Base-by-base conservation (phyloP, 2,888 invertebrate genomes). In the Labia minor region DNA sequence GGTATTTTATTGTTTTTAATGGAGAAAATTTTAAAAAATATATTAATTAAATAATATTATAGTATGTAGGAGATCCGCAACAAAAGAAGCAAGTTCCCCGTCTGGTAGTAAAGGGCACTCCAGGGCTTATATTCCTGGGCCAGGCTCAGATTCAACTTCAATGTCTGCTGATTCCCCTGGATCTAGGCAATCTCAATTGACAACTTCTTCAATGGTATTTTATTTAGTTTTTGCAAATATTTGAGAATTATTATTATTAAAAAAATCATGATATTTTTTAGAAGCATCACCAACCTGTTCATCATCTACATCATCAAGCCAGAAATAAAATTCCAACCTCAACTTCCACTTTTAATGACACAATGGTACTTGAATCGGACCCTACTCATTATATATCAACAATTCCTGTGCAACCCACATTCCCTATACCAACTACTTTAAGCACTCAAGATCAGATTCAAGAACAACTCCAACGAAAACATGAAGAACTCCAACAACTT, bases 401-500 rank as follows among this genome's bases (percentile, higher is more conserved):
- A 16, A 83, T 84, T 69, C 83, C 84, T 21, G 77, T 85, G 69
- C 85, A 83, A 70, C 81, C 83, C 1, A 78, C 84, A 10, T 79
- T 83, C 14, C 26, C 63, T 49, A 16, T 61, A 8, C 20, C 64
- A 19, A 14, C 26, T 14, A 21, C 20, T 14, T 37, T 65, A n/a
- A 65, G 62, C 19, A 62, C 70, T 14, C 75, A 74, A 73, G 81
- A 81, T 69, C 83, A 85, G 68, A 75, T 85, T 16, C 88, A 89
- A 79, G 88, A 85, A 73, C 87, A 90, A 78, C 77, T 87, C 69
- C 88, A 92, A 74, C 83, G 88, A 37, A 92, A 92, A 74, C 92
- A 93, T 74, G 90, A 90, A 70, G 89, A 92, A 74, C 78, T 94
- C 69, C 91, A 93, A 75, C 87, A 90, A 73, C 82, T 91, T 74